These are phyloP conservation scores for Cephalophus harveyi DNA, from an alignment of 2,113 vertebrate genomes.

Conservation along the genomic window DNA sequence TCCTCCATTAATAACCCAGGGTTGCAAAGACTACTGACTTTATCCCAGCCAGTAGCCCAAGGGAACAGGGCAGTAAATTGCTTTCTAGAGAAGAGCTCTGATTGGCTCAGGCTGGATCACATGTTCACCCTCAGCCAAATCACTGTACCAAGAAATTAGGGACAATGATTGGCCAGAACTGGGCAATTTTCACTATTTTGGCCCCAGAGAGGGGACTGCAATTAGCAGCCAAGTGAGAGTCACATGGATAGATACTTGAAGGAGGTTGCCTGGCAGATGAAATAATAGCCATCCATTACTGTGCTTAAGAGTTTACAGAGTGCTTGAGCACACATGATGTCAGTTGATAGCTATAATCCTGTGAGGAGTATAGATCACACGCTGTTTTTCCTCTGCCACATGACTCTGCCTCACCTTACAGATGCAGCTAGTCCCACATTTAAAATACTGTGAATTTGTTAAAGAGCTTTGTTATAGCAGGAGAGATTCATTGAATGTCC, in stretches of 20 bases:
- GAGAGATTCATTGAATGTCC: not conserved
- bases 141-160: not conserved
- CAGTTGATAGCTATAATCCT: not conserved
- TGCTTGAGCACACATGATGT: accelerated
- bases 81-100: not conserved
- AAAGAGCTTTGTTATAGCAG: not conserved
- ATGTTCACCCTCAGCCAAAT: not conserved
- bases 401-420: not conserved
- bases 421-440: not conserved
- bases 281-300: not conserved
- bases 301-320: not conserved
- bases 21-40: not conserved
- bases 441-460: not conserved
- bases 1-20: not conserved
- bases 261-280: not conserved
- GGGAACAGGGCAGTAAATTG: not conserved
- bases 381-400: not conserved
- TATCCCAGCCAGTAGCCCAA: not conserved
- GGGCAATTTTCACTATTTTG: not conserved
- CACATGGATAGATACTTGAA: not conserved
- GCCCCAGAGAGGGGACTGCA: not conserved
- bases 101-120: not conserved
- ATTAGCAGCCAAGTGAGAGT: not conserved
- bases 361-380: not conserved
- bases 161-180: not conserved